phyloP scores from a whole-genome alignment of 2,888 invertebrate species.

The Proisotoma minuta region DNA sequence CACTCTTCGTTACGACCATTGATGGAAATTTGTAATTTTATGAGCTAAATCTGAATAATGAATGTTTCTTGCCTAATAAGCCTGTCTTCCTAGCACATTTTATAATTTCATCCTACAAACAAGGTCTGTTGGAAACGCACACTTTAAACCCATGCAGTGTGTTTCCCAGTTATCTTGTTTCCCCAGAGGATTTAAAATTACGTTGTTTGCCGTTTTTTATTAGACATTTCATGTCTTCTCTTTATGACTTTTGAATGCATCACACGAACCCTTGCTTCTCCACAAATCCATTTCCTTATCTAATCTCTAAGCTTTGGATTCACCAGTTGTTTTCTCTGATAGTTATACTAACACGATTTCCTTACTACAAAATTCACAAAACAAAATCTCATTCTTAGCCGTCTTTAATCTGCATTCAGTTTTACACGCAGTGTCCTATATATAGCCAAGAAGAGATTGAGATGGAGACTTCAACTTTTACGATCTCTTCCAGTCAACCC shows the following conservation, averaged over 20 bases:
- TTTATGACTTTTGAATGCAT: slow-evolving; percentile 14
- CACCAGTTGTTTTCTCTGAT: too few species aligned
- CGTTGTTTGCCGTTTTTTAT: slow-evolving; percentile 15
- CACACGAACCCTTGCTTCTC: slow-evolving; percentile 11
- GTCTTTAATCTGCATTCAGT: too few species aligned
- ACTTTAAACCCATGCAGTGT: too few species aligned
- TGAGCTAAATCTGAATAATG: slow-evolving; percentile 25
- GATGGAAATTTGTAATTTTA: slow-evolving; percentile 29
- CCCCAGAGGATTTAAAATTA: slow-evolving; percentile 11
- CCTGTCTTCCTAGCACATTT: too few species aligned
- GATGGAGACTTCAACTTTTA: not conserved
- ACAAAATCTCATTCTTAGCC: too few species aligned
- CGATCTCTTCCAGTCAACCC: slow-evolving; percentile 14
- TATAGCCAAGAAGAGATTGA: not conserved
- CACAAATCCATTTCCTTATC: slow-evolving; percentile 10
- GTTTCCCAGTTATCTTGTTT: slow-evolving; percentile 4
- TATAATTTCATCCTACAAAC: too few species aligned
- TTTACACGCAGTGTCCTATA: too few species aligned
- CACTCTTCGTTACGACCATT: slow-evolving; percentile 31
- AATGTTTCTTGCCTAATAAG: not conserved
- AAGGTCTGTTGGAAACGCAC: too few species aligned
- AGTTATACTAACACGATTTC: not conserved
- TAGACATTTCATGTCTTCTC: slow-evolving; percentile 7
- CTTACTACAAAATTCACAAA: too few species aligned
- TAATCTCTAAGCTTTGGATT: not conserved